These are phyloP conservation scores for Eumacrocentrus americanus DNA, from an alignment of 2,888 invertebrate genomes.

Conservation along the genomic window DNA sequence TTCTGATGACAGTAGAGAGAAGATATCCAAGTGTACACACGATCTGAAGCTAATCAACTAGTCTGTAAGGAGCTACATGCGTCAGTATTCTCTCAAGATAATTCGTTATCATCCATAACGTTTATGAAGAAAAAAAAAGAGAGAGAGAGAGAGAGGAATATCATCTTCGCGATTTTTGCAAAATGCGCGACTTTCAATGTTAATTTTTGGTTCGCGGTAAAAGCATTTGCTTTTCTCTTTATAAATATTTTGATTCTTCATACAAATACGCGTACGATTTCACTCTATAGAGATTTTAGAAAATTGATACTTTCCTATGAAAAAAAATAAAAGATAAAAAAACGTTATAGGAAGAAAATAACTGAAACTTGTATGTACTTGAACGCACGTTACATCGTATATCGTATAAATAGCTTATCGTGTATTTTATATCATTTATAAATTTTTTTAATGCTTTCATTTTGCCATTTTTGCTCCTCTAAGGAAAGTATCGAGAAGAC, in stretches of 20 bases:
- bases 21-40: slow-evolving; percentile 54
- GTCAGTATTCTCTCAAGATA: slow-evolving; percentile 14
- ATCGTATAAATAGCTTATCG: slow-evolving; percentile 47
- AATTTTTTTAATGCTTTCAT: background rate
- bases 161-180: background rate
- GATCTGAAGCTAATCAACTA: slow-evolving; percentile 54
- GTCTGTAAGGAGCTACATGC: slow-evolving; percentile 20
- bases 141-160: background rate
- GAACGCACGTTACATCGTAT: slow-evolving; percentile 44
- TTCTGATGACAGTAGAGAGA: slow-evolving; percentile 4
- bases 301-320: background rate
- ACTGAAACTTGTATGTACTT: slow-evolving; percentile 40
- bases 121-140: background rate
- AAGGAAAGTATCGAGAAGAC: too few relatives aligned
- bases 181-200: background rate
- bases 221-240: background rate
- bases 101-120: background rate
- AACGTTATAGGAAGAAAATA: slow-evolving; percentile 3
- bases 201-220: slow-evolving; percentile 22
- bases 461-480: background rate
- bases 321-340: slow-evolving; percentile 12
- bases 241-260: background rate
- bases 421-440: slow-evolving; percentile 40
- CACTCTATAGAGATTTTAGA: background rate
- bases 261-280: background rate